Conservation (phyloP, 2,888 invertebrate species). For the Helicoverpa assulta region DNA sequence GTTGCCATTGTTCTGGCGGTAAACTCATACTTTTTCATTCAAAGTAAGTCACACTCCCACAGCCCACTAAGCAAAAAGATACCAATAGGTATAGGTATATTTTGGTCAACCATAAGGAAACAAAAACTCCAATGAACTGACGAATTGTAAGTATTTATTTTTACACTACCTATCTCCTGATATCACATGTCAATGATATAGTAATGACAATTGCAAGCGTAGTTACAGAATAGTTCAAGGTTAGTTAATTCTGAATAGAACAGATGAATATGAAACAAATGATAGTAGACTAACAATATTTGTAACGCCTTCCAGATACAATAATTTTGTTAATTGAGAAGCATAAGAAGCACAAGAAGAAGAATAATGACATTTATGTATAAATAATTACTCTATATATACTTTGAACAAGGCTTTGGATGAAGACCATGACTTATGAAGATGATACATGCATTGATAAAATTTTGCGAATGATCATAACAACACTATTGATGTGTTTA, state of each 20-base stretch:
- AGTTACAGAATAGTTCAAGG: constrained; percentile 8
- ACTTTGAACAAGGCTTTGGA: too few relatives aligned
- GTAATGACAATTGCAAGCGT: constrained; percentile 27
- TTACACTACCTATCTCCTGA: constrained; percentile 32
- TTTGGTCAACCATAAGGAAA: not conserved
- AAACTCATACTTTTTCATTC: too few relatives aligned
- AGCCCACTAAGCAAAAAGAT: too few relatives aligned
- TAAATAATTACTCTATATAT: too few relatives aligned
- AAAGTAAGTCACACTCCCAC: not conserved
- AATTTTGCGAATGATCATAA: not conserved
- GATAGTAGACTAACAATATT: not conserved
- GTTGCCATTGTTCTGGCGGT: too few relatives aligned
- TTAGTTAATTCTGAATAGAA: constrained; percentile 15
- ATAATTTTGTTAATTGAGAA: not conserved
- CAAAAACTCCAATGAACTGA: constrained; percentile 31
- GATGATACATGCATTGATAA: not conserved
- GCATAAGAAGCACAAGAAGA: too few relatives aligned
- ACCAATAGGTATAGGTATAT: too few relatives aligned
- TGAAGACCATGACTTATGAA: too few relatives aligned
- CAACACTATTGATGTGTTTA: too few relatives aligned
- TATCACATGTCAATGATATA: constrained; percentile 42
- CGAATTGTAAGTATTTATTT: constrained; percentile 37
- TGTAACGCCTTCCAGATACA: too few relatives aligned
- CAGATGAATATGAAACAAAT: constrained; percentile 17
- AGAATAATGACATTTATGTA: too few relatives aligned